Evolutionary conservation across 1,140 invertebrate species (phyloP).

Genomic region (Psix sp.): DNA sequence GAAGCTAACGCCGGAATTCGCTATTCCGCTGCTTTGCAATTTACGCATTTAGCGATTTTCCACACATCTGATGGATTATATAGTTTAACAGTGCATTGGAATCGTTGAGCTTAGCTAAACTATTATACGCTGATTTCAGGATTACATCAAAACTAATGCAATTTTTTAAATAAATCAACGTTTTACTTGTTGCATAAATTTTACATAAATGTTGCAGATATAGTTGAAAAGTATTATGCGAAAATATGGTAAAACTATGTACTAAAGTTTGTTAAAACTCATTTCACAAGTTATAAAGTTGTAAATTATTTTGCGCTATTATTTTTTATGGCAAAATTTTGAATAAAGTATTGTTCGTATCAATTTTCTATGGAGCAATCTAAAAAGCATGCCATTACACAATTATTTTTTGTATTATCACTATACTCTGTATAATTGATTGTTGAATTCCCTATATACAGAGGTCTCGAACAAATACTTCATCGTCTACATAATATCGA

Average conservation of each 20-base stretch:
- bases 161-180: too few relatives aligned
- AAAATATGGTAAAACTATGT: too few relatives aligned
- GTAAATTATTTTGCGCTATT: too few relatives aligned
- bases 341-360: constrained; percentile 3
- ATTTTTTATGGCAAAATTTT: not conserved
- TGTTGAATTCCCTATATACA: constrained; percentile 18
- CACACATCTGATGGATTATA: not conserved
- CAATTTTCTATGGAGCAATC: constrained; percentile 1
- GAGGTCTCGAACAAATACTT: constrained; percentile 13
- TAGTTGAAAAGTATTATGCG: too few relatives aligned
- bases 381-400: constrained; percentile 18
- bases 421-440: constrained; percentile 24
- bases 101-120: too few relatives aligned
- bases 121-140: not conserved
- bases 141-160: too few relatives aligned
- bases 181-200: too few relatives aligned
- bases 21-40: not conserved
- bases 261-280: too few relatives aligned
- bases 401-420: constrained; percentile 20
- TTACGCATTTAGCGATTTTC: constrained; percentile 16
- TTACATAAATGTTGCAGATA: too few relatives aligned
- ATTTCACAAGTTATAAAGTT: too few relatives aligned
- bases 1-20: not conserved
- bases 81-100: not conserved
- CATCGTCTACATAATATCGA: constrained; percentile 16